Base-by-base conservation (phyloP, 2,888 invertebrate species). In the Drepanosiphum platanoidis region DNA sequence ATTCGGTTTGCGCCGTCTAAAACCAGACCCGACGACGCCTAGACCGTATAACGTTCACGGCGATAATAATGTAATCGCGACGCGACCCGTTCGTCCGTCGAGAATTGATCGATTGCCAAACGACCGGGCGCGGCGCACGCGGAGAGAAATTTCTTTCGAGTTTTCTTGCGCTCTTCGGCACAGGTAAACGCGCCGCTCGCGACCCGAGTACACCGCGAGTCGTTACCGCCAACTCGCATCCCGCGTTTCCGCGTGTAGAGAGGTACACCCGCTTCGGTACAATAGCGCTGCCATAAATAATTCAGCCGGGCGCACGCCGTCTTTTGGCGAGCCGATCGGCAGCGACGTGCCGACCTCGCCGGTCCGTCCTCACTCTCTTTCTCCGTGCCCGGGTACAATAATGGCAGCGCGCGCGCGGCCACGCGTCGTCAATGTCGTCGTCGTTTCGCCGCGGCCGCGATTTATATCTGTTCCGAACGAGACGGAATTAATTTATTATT, bases 251-350 rank as follows among this genome's bases (percentile, higher is more conserved):
- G 74, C 52, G 18, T 74, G 32, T 22, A 3, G 11, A 18, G 1
- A 42, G 3, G 42, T 46, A 46, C 18, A 46, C 15, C 18, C 9
- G n/a, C n/a, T 27, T 9, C 58, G 4, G 1, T 27, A 27, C 27
- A 4, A 8, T 61, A 7, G 61, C 61, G 36, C 22, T n/a, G 30
- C 58, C 71, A n/a, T 81, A 81, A 81, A 81, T 81, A 81, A 81
- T 81, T 81, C 81, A 70, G 81, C 39, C 52, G 52, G 70, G 70
- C 36, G 71, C 46, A 42, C 78, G 80, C 30, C 18, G 46, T 36
- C 34, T 58, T 58, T 58, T 58, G 27, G 66, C 66, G 13, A 36
- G 8, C 22, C n/a, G 36, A 18, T 18, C 22, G 58, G 71, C 22
- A 39, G 71, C 58, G 27, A 58, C 58, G 36, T 81, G 81, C 70